A percentile compares a stretch with the other conserved stretches of the same genome.
phyloP scores from a whole-genome alignment of 1,140 invertebrate species.

The Probaryconus sp. region DNA sequence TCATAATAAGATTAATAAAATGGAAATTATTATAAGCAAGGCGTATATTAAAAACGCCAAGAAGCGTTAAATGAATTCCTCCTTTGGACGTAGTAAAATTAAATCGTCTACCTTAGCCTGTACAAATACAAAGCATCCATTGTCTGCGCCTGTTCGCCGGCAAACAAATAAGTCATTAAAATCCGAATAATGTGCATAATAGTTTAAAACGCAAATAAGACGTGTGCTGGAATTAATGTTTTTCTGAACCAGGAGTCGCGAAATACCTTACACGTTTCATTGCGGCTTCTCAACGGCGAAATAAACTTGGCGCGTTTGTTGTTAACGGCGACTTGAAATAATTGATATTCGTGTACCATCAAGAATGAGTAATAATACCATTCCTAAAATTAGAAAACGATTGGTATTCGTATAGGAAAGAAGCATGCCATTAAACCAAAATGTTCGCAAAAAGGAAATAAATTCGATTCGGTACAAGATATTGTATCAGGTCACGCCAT shows the following conservation, averaged over 20 bases:
- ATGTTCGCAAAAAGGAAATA: constrained; percentile 34
- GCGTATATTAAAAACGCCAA: too few relatives aligned
- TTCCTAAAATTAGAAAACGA: constrained; percentile 35
- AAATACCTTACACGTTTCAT: constrained; percentile 25
- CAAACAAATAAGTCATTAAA: constrained; percentile 25
- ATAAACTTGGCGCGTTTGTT: constrained; percentile 17
- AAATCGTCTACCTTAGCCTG: constrained; percentile 7
- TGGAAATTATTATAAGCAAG: too few relatives aligned
- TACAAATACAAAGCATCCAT: constrained; percentile 21
- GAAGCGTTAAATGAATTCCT: constrained; percentile 13
- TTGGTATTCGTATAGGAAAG: constrained; percentile 29
- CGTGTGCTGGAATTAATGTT: constrained; percentile 19
- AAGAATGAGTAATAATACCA: constrained; percentile 12
- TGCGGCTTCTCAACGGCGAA: constrained; percentile 4
- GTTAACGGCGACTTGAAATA: constrained; percentile 21
- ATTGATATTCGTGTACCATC: constrained; percentile 36
- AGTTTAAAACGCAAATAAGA: constrained; percentile 25
- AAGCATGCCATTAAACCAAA: constrained; percentile 22
- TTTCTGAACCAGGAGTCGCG: constrained; percentile 1
- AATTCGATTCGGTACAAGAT: constrained; percentile 37
- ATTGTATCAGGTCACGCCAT: constrained; percentile 53
- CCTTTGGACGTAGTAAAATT: constrained; percentile 5
- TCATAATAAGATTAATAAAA: too few relatives aligned
- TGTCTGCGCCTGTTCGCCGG: constrained; percentile 5
- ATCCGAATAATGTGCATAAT: constrained; percentile 22